Conservation (phyloP, 2,113 vertebrate species). For the Apeltes quadracus region DNA sequence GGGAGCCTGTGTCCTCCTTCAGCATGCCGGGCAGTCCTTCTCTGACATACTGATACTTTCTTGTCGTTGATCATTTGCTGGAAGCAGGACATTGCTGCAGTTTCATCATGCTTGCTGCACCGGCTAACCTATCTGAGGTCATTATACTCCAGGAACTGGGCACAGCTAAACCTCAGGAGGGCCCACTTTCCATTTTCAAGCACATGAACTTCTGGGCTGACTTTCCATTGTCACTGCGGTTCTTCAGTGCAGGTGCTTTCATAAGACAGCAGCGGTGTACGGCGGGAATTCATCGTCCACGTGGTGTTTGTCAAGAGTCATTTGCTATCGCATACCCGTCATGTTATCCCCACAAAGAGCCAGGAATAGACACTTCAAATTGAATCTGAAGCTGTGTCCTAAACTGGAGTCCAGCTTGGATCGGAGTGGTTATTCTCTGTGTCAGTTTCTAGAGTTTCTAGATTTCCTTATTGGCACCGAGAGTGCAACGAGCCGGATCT, state of each 20-base stretch:
- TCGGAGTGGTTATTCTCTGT: conserved; percentile 4
- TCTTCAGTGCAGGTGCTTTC: background rate
- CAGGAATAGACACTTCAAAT: background rate
- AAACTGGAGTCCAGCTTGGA: background rate
- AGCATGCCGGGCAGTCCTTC: conserved; percentile 66
- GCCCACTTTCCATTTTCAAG: conserved; percentile 39
- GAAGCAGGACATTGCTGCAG: conserved; percentile 70
- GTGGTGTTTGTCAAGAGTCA: background rate
- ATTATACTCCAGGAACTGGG: conserved; percentile 58
- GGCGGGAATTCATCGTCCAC: background rate
- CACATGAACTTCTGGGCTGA: conserved; percentile 19
- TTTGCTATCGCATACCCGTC: conserved; percentile 10
- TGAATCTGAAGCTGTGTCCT: background rate
- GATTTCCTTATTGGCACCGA: background rate
- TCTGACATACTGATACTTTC: conserved; percentile 71
- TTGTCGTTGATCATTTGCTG: conserved; percentile 73
- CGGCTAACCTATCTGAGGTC: conserved; percentile 67
- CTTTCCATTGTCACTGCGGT: conserved; percentile 13
- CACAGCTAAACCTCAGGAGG: conserved; percentile 44
- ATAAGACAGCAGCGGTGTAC: background rate
- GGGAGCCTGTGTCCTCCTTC: conserved; percentile 66
- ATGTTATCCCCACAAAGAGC: background rate
- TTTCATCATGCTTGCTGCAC: conserved; percentile 77
- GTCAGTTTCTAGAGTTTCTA: background rate
- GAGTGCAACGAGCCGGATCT: background rate